Evolutionary conservation across 2,888 invertebrate genomes (phyloP).

Genomic region (Temnothorax ravouxi): DNA sequence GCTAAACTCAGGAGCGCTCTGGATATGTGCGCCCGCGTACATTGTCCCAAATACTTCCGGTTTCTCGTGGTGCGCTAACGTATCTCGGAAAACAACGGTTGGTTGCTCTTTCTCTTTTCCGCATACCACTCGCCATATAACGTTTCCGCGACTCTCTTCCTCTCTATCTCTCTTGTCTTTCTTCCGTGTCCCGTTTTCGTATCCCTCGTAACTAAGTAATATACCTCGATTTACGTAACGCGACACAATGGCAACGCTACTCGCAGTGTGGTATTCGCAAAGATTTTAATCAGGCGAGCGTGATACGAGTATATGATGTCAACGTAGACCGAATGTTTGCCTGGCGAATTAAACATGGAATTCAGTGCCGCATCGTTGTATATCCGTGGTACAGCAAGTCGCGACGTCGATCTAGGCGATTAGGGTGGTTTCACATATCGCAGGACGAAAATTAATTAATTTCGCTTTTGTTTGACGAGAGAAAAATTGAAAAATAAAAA

Average conservation of each 20-base stretch:
- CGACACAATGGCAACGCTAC: constrained; percentile 28
- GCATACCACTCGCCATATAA: not conserved
- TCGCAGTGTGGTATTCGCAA: constrained; percentile 26
- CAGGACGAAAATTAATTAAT: not conserved
- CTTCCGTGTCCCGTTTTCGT: constrained; percentile 18
- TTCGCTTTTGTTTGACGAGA: not conserved
- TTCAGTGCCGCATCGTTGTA: not conserved
- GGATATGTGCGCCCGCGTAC: constrained; percentile 29
- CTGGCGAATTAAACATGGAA: constrained; percentile 44
- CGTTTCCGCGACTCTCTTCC: not conserved
- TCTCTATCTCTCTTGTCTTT: constrained; percentile 3
- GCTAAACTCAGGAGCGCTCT: constrained; percentile 24
- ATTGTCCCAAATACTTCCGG: constrained; percentile 61
- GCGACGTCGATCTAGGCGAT: constrained; percentile 7
- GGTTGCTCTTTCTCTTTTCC: constrained; percentile 33
- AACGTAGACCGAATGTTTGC: constrained; percentile 4
- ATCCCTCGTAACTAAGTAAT: constrained; percentile 53
- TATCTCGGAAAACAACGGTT: constrained; percentile 66
- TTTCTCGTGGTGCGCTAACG: constrained; percentile 39
- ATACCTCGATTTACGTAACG: constrained; percentile 61
- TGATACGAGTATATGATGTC: constrained; percentile 39
- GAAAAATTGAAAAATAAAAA: constrained; percentile 9
- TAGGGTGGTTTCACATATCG: constrained; percentile 1
- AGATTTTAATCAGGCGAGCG: constrained; percentile 60
- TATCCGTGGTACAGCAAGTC: not conserved